Evolutionary conservation across 2,888 invertebrate species (phyloP), one percentile per base, ranked within the genome.

Genomic region (Tipula lateralis): DNA sequence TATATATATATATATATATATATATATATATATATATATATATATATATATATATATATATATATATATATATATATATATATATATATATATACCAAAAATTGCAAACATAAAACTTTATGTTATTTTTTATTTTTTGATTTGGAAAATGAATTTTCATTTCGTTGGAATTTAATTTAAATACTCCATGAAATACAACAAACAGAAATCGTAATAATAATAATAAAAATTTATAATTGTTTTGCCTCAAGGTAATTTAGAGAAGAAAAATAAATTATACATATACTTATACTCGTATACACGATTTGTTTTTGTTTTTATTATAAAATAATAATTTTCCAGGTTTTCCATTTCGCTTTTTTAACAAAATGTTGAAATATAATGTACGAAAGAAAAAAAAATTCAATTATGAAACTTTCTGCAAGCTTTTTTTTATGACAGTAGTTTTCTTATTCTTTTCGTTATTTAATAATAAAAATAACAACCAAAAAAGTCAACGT

Each of bases 381-480:
- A 66, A n/a, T n/a, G n/a, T n/a, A n/a, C n/a, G n/a, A n/a, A n/a
- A n/a, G 13, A 66, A 66, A 66, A 66, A 19, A 66, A 66, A 66
- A 66, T 66, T 66, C 66, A 66, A 66, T 66, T 66, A 66, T 66
- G 24, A 66, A 66, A 66, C 66, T 66, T 66, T 66, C 66, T 24
- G 66, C 66, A 66, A 66, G 66, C 66, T 66, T 66, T 66, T 66
- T 66, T 66, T 66, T 66, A 66, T 66, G 66, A 66, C 66, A 66
- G 66, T 66, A 66, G 66, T 66, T 66, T 66, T 66, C 66, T 66
- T 66, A 24, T 66, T 66, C 66, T 66, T 24, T 66, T 66, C 66
- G 13, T 66, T 66, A 66, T 66, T 66, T 24, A 66, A 66, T 66
- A 66, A 66, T 2, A 66, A 7, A 24, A 50, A 16, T 9, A 44